phyloP scores from a whole-genome alignment of 30 jellyfish, hydroid and myxozoan genomes.

The Cassiopea andromeda region DNA sequence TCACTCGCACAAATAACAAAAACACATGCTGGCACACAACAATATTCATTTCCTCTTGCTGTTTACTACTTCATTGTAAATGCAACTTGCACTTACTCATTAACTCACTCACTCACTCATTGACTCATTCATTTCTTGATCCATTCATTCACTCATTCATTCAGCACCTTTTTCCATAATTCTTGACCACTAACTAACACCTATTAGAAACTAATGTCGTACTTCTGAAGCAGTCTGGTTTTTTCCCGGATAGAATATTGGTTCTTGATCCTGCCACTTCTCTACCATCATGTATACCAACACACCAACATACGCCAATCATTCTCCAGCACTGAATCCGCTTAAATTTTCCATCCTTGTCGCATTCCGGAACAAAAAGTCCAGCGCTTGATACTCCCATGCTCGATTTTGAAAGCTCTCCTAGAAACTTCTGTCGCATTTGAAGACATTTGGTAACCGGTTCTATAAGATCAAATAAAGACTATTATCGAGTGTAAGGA shows the following conservation, averaged over 20 bases:
- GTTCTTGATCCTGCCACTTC: slow-evolving; percentile 81
- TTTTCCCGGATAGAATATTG: slow-evolving; percentile 41
- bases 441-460: slow-evolving; percentile 41
- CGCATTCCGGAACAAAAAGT: slow-evolving; percentile 73
- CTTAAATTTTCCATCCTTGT: slow-evolving; percentile 69
- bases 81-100: background rate
- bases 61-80: too few relatives aligned
- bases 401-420: slow-evolving; percentile 11
- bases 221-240: slow-evolving; percentile 79
- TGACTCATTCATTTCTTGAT: background rate
- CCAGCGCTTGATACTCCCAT: background rate
- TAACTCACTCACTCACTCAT: background rate
- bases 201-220: background rate
- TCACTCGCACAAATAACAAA: too few relatives aligned
- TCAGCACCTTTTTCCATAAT: background rate
- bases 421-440: slow-evolving; percentile 29
- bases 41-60: too few relatives aligned
- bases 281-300: slow-evolving; percentile 80
- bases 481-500: background rate
- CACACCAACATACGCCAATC: slow-evolving; percentile 90
- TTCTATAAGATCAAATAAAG: background rate
- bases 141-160: background rate
- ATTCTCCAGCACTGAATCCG: slow-evolving; percentile 79
- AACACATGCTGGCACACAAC: too few relatives aligned
- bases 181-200: background rate